These are phyloP conservation scores for Kryptolebias ocellatus DNA, from an alignment of 2,797 vertebrate genomes.

Conservation along the genomic window DNA sequence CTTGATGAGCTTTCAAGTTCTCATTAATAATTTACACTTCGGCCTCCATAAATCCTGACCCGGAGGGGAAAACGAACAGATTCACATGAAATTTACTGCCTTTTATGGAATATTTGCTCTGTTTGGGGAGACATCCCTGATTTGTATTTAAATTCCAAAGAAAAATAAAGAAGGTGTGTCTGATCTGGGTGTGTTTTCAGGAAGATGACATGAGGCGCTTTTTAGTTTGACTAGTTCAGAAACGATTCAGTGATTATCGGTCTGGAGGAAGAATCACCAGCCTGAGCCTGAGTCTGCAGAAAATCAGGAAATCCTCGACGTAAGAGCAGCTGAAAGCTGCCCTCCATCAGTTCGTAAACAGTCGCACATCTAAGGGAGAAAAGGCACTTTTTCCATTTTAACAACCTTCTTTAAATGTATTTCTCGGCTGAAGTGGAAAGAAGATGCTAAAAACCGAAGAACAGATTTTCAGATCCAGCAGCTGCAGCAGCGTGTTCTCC, in stretches of 20 bases:
- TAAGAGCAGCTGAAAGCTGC: too few relatives aligned
- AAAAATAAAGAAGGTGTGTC: not conserved
- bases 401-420: constrained; percentile 10
- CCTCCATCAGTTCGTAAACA: not conserved
- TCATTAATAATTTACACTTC: constrained; percentile 56
- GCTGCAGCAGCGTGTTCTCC: constrained; percentile 2
- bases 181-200: constrained; percentile 1
- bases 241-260: not conserved
- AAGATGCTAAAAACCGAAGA: constrained; percentile 23
- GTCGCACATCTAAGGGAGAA: constrained; percentile 9
- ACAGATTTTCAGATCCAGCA: constrained; percentile 20
- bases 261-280: not conserved
- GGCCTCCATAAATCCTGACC: constrained; percentile 35
- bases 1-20: constrained; percentile 32
- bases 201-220: not conserved
- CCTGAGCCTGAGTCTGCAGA: constrained; percentile 11
- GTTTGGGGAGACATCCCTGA: constrained; percentile 5
- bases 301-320: constrained; percentile 10
- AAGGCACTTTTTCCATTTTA: not conserved
- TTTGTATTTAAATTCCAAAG: constrained; percentile 12
- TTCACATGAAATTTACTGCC: constrained; percentile 9
- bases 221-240: not conserved
- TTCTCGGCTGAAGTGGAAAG: constrained; percentile 16
- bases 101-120: not conserved
- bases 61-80: constrained; percentile 24